Percentiles rank a stretch among this genome's conserved stretches.
phyloP scores from a whole-genome alignment of 2,888 invertebrate species.

The Plemyria rubiginata region DNA sequence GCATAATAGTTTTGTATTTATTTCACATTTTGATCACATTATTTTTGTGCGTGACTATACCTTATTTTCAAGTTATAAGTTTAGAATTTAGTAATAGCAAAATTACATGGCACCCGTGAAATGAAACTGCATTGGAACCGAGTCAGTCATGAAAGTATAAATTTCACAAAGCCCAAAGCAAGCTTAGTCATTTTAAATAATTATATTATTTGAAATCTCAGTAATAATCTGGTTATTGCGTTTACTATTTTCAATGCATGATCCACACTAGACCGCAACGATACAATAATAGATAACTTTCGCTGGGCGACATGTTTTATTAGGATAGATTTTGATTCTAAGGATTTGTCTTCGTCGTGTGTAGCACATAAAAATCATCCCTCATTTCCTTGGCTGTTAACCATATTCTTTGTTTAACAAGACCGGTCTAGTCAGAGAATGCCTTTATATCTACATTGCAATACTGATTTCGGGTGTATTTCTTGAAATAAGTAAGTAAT shows the following conservation, averaged over 20 bases:
- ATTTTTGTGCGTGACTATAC: constrained; percentile 69
- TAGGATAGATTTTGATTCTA: too few relatives aligned
- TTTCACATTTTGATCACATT: constrained; percentile 58
- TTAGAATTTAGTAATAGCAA: not conserved
- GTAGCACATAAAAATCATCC: too few relatives aligned
- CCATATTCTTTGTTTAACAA: too few relatives aligned
- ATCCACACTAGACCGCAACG: constrained; percentile 9
- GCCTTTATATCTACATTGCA: constrained; percentile 12
- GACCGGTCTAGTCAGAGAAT: not conserved
- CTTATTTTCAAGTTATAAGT: constrained; percentile 15
- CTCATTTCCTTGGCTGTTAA: too few relatives aligned
- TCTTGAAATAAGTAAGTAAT: too few relatives aligned
- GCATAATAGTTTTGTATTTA: constrained; percentile 55
- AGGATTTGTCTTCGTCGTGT: not conserved
- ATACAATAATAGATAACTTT: too few relatives aligned
- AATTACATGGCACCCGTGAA: not conserved
- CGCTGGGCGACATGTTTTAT: too few relatives aligned
- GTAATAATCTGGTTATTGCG: constrained; percentile 1
- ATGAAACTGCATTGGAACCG: constrained; percentile 5
- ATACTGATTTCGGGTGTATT: constrained; percentile 50
- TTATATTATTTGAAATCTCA: not conserved
- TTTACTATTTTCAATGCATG: not conserved
- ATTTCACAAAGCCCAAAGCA: not conserved
- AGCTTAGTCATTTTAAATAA: not conserved
- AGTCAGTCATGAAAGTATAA: not conserved